Evolutionary conservation across 2,797 vertebrate species (phyloP), one percentile per base, ranked within the genome.

Genomic region (Numenius phaeopus): DNA sequence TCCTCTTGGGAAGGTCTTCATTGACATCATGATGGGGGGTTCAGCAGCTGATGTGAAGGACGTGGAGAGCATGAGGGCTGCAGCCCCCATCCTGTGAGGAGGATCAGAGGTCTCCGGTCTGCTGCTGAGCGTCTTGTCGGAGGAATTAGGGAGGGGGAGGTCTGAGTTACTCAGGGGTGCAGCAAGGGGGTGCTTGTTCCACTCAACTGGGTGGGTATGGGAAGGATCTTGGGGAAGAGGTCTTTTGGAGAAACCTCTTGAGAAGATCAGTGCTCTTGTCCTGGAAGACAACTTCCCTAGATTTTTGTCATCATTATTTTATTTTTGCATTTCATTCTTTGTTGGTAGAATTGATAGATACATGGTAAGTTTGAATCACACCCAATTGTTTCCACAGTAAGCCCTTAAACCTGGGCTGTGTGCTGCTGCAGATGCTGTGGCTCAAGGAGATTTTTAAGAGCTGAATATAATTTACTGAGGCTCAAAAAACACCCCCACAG

Each of bases 121-220:
- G 3, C 71, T 77, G 52, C 30, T 6, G 32, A 4, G 5, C 0
- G 2, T 1, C 20, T 61, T 6, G 7, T 2, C 6, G 1, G 17
- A 14, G 39, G 30, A 26, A 8, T 6, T 0, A 1, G 32, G 71
- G 62, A 11, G 39, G 46, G 29, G 40, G 54, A 7, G 3, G 8
- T 2, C 18, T 8, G 57, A n/a, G 32, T 18, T 11, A 14, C 34
- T 24, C 4, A 0, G 50, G 39, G 37, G 4, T 1, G 27, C 42
- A 39, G 78, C 40, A 18, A 27, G 32, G 0, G 15, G 49, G 14
- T 3, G 10, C 64, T 37, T 6, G 15, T 40, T 5, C 1, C 4
- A 5, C 42, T 32, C 1, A 4, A 1, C 8, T 0, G 2, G 10
- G 22, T 44, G 64, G 42, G 4, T 52, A 6, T 0, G 5, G 59